Conservation (phyloP, 2,888 invertebrate genomes). For the Homarus gammarus region DNA sequence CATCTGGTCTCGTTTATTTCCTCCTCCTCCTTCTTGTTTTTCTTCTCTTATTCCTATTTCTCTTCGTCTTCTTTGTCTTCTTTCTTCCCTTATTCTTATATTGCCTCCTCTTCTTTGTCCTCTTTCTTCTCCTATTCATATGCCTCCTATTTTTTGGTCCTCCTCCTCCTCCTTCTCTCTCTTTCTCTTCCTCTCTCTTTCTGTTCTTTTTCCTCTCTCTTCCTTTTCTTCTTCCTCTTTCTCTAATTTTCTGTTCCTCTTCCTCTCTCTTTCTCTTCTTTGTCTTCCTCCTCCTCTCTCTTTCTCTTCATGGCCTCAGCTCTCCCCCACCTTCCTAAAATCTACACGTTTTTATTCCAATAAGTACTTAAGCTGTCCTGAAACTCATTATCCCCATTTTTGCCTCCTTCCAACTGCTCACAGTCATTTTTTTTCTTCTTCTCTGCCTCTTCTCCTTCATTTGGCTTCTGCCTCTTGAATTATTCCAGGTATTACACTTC, state of each 20-base stretch:
- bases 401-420: not conserved
- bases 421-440: not conserved
- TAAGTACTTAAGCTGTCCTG: not conserved
- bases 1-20: too few relatives aligned
- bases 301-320: not conserved
- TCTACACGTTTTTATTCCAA: not conserved
- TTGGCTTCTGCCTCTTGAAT: too few relatives aligned
- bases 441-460: not conserved
- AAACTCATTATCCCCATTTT: slow-evolving; percentile 10
- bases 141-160: not conserved
- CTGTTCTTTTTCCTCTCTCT: not conserved
- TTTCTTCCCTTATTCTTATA: not conserved
- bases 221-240: not conserved
- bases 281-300: not conserved
- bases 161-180: not conserved
- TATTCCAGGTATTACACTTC: too few relatives aligned
- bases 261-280: not conserved
- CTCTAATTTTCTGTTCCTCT: too few relatives aligned
- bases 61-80: not conserved
- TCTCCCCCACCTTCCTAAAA: not conserved
- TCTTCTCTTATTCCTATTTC: too few relatives aligned
- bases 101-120: not conserved
- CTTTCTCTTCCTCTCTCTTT: not conserved
- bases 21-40: too few relatives aligned
- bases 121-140: not conserved